Base-by-base conservation (phyloP, 2,113 vertebrate species). In the Oncorhynchus tshawytscha region DNA sequence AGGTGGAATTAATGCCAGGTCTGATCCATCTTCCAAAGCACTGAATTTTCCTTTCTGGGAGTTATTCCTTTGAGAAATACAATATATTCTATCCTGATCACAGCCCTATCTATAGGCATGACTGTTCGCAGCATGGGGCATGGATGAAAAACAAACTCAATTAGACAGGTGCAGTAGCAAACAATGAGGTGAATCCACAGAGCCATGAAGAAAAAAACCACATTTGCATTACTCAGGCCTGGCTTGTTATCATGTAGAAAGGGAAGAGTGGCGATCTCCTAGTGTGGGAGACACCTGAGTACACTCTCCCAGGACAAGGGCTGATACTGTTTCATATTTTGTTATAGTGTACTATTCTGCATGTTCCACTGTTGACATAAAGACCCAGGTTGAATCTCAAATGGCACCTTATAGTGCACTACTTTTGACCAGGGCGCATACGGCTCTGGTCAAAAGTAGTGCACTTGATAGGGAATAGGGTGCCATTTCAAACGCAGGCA, bases 61-160 rank as follows among this genome's bases (percentile, higher is more conserved):
- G 78, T 73, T 49, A 73, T 70, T 72, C 75, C 70, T 64, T 57
- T 75, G 76, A 86, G 85, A 83, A 87, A 77, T 68, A 78, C 34
- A 15, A 49, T 16, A 25, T 72, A 15, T 57, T 4, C 54, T 15
- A 45, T 45, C 5, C 25, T 67, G 51, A 82, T 79, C 81, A 82
- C 81, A 81, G 80, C 82, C 88, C 85, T 83, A 74, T 80, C 62
- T 72, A 74, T 71, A 4, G 51, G 62, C 74, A 25, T 68, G 69
- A 49, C 78, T 86, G 80, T 8, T 70, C 76, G 73, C 72, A 45
- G 60, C 25, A 29, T 66, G 25, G 64, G 2, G 64, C 9, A 25
- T 64, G 60, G 60, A 3, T 25, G 60, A 22, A 25, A 22, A 54
- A 18, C 51, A 5, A 3, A 16, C 51, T 18, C 0, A 54, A 18